These are phyloP conservation scores for Piscicola geometra DNA, from an alignment of 2,888 invertebrate genomes.

Conservation along the genomic window DNA sequence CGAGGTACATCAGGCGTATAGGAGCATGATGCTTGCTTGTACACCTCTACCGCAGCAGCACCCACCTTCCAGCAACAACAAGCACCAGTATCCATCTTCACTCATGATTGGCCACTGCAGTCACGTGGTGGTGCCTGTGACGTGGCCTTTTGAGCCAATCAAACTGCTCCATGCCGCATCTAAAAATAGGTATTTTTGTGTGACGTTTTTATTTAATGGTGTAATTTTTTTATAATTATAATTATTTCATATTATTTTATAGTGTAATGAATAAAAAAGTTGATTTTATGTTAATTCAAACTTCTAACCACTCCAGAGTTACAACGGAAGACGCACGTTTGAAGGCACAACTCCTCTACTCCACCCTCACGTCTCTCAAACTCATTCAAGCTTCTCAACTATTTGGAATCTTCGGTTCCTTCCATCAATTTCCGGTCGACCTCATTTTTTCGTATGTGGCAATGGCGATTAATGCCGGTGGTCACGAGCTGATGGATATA, in stretches of 20 bases:
- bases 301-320: neutral
- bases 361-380: neutral
- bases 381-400: neutral
- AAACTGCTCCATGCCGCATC: neutral
- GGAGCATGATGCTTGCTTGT: neutral
- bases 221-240: neutral
- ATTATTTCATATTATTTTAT: neutral
- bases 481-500: neutral
- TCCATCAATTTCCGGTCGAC: neutral
- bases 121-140: neutral
- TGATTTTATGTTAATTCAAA: neutral
- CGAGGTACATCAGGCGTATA: neutral
- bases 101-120: neutral
- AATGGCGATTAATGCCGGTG: constrained; percentile 1
- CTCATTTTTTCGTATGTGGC: neutral
- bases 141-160: constrained; percentile 8
- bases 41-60: too few species aligned
- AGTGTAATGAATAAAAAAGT: neutral
- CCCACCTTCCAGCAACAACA: too few species aligned
- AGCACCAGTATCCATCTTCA: neutral
- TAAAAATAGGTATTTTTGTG: neutral
- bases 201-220: neutral
- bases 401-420: neutral
- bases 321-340: neutral
- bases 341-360: neutral